These are phyloP conservation scores for Calliphora vomitoria DNA, from an alignment of 2,888 invertebrate genomes.

Conservation along the genomic window DNA sequence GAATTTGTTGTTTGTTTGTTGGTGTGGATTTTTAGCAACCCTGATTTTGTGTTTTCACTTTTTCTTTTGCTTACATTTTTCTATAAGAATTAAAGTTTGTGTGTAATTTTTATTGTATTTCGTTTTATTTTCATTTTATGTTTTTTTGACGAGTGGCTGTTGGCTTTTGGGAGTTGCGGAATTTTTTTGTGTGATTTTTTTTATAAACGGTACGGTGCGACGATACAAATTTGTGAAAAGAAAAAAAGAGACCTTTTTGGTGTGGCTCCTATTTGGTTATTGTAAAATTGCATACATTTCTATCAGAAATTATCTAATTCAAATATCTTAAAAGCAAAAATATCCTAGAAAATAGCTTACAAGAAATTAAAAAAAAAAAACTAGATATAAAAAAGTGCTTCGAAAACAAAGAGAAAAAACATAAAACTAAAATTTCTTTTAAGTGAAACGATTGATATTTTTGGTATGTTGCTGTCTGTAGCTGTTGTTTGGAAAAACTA, in stretches of 20 bases:
- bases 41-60: conserved; percentile 55
- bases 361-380: conserved; percentile 10
- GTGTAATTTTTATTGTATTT: conserved; percentile 53
- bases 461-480: conserved; percentile 55
- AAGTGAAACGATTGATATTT: conserved; percentile 66
- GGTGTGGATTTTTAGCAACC: conserved; percentile 23
- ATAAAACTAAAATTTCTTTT: conserved; percentile 47
- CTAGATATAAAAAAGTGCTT: conserved; percentile 21
- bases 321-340: conserved; percentile 20
- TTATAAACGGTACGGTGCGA: conserved; percentile 50
- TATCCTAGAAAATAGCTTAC: background rate
- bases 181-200: conserved; percentile 62
- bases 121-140: conserved; percentile 68
- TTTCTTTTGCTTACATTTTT: conserved; percentile 47
- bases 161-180: conserved; percentile 72
- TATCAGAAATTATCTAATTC: background rate
- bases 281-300: background rate
- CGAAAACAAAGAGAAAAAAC: conserved; percentile 16
- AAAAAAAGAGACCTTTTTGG: conserved; percentile 33
- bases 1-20: background rate
- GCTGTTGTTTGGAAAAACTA: conserved; percentile 65
- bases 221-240: conserved; percentile 41
- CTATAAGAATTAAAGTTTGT: conserved; percentile 53
- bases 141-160: conserved; percentile 64
- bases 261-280: conserved; percentile 39